Conservation (phyloP, 2,113 vertebrate genomes). For the Lampris megalopsis region DNA sequence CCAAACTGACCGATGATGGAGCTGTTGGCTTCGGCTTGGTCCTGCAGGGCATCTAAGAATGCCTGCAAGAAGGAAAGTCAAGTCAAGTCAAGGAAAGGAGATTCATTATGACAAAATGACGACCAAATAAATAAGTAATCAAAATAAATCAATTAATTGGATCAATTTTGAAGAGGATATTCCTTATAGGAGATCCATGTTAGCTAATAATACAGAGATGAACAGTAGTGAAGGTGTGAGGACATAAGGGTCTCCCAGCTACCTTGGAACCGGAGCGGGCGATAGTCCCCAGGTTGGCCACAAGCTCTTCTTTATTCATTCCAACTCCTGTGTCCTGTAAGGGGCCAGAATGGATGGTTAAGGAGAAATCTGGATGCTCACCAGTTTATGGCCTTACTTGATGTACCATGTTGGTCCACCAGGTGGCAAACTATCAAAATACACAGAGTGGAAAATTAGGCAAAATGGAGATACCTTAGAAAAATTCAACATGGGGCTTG, state of each 20-base stretch:
- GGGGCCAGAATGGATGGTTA: background rate
- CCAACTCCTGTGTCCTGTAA: constrained; percentile 94
- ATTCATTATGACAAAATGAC: too few species aligned
- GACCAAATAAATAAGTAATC: too few species aligned
- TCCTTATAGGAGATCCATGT: too few species aligned
- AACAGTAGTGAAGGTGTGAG: background rate
- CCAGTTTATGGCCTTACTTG: background rate
- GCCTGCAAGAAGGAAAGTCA: constrained; percentile 77
- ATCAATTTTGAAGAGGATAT: too few species aligned
- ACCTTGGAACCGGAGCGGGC: constrained; percentile 98
- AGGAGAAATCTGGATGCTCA: too few species aligned
- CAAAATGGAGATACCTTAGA: background rate
- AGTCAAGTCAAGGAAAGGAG: too few species aligned
- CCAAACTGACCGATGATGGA: constrained; percentile 98
- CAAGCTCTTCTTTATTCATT: constrained; percentile 92
- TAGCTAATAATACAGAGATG: background rate
- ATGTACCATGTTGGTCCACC: constrained; percentile 42
- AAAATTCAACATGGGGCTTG: background rate
- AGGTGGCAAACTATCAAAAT: constrained; percentile 45
- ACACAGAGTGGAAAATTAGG: background rate
- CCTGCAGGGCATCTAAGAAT: constrained; percentile 92
- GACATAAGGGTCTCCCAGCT: constrained; percentile 3
- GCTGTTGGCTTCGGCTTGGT: constrained; percentile 89
- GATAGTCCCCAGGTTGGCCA: constrained; percentile 94
- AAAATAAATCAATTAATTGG: too few species aligned